A percentile compares a stretch with the other conserved stretches of the same genome.
Evolutionary conservation across 2,113 vertebrate genomes (phyloP).

Genomic region (Gnathonemus echidnorhynchus): DNA sequence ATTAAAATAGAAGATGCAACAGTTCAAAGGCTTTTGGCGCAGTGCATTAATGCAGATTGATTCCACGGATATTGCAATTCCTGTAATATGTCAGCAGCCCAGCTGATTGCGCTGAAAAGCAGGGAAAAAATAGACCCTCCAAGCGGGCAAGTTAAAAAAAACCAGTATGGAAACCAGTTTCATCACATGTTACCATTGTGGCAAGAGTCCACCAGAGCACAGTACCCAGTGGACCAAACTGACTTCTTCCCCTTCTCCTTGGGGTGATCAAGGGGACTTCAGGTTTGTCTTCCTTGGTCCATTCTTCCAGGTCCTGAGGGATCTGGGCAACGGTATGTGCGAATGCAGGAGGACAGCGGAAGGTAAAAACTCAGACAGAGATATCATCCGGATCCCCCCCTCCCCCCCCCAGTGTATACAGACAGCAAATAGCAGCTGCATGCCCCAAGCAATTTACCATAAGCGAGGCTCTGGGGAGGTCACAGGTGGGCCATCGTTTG

Average conservation of each 20-base stretch:
- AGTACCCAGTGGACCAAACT: not conserved
- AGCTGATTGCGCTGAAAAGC: not conserved
- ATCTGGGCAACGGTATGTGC: not conserved
- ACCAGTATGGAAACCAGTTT: not conserved
- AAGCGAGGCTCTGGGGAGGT: slow-evolving; percentile 26
- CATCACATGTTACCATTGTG: not conserved
- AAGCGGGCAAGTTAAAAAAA: not conserved
- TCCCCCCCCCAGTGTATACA: not conserved
- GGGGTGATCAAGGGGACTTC: not conserved
- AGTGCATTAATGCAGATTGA: not conserved
- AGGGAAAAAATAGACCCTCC: not conserved
- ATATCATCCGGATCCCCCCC: not conserved
- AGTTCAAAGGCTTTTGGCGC: not conserved
- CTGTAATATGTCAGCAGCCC: not conserved
- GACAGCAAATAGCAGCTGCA: not conserved
- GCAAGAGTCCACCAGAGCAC: not conserved
- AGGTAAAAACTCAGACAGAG: not conserved
- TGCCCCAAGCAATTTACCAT: slow-evolving; percentile 35
- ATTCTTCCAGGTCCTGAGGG: not conserved
- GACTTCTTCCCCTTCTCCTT: not conserved
- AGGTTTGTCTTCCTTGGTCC: not conserved
- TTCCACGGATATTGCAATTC: not conserved
- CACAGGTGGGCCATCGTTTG: slow-evolving; percentile 24
- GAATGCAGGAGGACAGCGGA: not conserved
- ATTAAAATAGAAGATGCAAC: not conserved